These are phyloP conservation scores for Semnornis frantzii DNA, from an alignment of 2,113 vertebrate genomes.

Conservation along the genomic window DNA sequence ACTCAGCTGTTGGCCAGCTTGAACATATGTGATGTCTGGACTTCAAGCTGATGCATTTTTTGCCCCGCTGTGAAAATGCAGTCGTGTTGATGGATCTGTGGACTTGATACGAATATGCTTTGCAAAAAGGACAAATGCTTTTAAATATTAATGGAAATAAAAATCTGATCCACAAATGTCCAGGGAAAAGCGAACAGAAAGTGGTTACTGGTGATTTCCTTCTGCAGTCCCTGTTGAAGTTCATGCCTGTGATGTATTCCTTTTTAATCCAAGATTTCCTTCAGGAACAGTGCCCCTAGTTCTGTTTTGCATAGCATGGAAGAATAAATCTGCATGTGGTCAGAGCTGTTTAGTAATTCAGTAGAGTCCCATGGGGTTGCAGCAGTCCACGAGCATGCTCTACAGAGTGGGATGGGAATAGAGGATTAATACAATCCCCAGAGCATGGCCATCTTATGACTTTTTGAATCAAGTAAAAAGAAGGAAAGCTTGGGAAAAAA, in stretches of 20 bases:
- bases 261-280: neutral
- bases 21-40: neutral
- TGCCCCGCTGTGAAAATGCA: neutral
- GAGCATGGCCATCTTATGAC: neutral
- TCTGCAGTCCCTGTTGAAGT: neutral
- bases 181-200: slow-evolving; percentile 7
- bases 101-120: neutral
- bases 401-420: neutral
- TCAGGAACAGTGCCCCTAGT: neutral
- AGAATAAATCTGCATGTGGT: slow-evolving; percentile 26
- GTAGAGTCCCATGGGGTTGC: neutral
- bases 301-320: neutral
- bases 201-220: neutral
- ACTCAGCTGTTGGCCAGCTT: neutral
- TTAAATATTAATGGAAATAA: neutral
- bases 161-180: neutral
- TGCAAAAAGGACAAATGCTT: neutral
- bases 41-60: neutral
- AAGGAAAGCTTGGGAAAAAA: neutral
- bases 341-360: slow-evolving; percentile 9
- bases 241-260: neutral
- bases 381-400: neutral
- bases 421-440: neutral
- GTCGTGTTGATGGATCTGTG: neutral
- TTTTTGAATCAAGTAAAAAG: slow-evolving; percentile 34